Percentiles rank a stretch among this genome's conserved stretches.
These are phyloP conservation scores for Drosophila mimica DNA, from an alignment of 2,888 invertebrate genomes.

Conservation along the genomic window DNA sequence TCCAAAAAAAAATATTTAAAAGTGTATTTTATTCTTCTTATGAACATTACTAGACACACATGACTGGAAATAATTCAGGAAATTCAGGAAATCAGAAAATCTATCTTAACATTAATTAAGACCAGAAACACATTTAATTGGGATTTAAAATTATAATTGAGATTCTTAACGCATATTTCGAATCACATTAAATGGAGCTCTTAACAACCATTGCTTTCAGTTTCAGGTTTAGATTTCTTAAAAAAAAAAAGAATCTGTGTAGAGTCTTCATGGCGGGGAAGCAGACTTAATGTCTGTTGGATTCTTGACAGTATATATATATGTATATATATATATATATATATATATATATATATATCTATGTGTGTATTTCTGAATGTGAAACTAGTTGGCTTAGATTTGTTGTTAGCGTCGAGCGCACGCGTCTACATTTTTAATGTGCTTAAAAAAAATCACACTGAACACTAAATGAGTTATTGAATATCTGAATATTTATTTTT, in stretches of 20 bases:
- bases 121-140: not conserved
- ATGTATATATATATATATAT: not conserved
- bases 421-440: conserved; percentile 45
- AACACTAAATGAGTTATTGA: not conserved
- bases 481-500: conserved; percentile 25
- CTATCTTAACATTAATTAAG: not conserved
- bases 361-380: not conserved
- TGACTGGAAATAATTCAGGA: conserved; percentile 18
- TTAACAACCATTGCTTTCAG: conserved; percentile 4
- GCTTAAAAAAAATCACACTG: conserved; percentile 18
- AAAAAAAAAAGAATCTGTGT: not conserved
- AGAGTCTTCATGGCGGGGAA: conserved; percentile 21
- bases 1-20: conserved; percentile 41
- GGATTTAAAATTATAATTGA: not conserved
- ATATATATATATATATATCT: not conserved
- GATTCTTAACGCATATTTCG: not conserved
- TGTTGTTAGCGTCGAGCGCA: conserved; percentile 17
- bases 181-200: conserved; percentile 3
- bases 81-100: not conserved
- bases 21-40: conserved; percentile 9
- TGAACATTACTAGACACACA: not conserved
- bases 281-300: conserved; percentile 15
- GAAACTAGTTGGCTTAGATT: conserved; percentile 30
- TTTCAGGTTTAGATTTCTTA: conserved; percentile 8
- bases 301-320: not conserved